phyloP scores from a whole-genome alignment of 2,888 invertebrate genomes.

The Ichneumoninae sp. region DNA sequence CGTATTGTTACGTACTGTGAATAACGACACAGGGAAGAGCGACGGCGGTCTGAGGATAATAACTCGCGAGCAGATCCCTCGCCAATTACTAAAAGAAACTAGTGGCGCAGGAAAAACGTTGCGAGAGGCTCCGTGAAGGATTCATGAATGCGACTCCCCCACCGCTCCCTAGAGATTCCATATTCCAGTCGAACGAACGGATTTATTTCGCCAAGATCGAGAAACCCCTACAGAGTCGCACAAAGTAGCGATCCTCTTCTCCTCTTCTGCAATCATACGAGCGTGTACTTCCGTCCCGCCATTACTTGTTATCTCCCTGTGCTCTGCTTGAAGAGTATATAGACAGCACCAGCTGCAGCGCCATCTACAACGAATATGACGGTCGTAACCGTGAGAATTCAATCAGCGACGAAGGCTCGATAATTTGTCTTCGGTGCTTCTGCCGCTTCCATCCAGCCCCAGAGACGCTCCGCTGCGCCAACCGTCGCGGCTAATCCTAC shows the following conservation, averaged over 20 bases:
- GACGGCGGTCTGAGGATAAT: constrained; percentile 28
- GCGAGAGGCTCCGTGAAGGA: constrained; percentile 27
- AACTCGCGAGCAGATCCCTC: constrained; percentile 40
- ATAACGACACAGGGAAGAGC: not conserved
- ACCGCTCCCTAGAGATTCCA: not conserved
- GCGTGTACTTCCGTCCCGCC: not conserved
- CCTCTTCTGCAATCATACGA: not conserved
- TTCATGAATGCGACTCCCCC: not conserved
- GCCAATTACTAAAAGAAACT: constrained; percentile 36
- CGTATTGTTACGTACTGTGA: not conserved
- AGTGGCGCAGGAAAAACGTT: constrained; percentile 13
- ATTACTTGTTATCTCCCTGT: constrained; percentile 15
- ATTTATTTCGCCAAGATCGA: constrained; percentile 7
- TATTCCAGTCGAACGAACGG: constrained; percentile 16
- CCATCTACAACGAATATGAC: constrained; percentile 35
- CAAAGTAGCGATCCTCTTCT: constrained; percentile 4
- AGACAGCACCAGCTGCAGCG: not conserved
- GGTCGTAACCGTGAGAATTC: constrained; percentile 43
- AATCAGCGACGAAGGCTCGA: constrained; percentile 50
- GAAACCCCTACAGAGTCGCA: constrained; percentile 1
- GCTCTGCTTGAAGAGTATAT: too few relatives aligned
- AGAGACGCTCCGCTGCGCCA: constrained; percentile 12
- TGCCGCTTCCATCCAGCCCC: not conserved
- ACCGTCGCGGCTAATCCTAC: constrained; percentile 7
- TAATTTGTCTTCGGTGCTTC: constrained; percentile 26